Evolutionary conservation across 2,113 vertebrate species (phyloP).

Genomic region (Desmodus rotundus): DNA sequence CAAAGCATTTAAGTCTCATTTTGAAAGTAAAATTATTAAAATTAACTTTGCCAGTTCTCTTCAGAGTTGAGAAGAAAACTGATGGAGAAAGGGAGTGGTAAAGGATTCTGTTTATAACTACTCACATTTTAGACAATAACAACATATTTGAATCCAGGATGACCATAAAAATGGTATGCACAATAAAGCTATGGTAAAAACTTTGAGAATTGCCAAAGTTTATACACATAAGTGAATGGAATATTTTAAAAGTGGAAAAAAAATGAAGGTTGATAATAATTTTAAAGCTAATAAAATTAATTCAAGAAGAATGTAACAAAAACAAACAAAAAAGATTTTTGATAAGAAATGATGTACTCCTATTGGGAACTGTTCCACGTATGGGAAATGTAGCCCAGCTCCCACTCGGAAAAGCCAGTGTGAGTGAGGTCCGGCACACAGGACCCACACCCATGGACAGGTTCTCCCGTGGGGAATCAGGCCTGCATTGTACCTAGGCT

Average conservation of each 20-base stretch:
- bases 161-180: neutral
- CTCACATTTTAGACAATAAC: neutral
- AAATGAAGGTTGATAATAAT: neutral
- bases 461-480: no score
- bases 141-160: neutral
- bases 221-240: neutral
- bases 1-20: neutral
- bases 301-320: neutral
- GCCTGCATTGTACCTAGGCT: no score
- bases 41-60: neutral
- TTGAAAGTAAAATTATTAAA: conserved; percentile 25
- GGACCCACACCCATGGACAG: no score
- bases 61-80: neutral
- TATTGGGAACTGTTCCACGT: no score
- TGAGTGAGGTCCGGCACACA: no score
- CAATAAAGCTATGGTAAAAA: neutral
- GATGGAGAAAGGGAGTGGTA: neutral
- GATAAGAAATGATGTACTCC: neutral
- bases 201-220: neutral
- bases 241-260: neutral
- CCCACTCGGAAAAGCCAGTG: no score
- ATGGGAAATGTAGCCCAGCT: no score
- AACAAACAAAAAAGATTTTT: neutral
- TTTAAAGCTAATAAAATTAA: neutral
- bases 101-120: neutral